A percentile compares a stretch with the other conserved stretches of the same genome.
phyloP scores from a whole-genome alignment of 2,113 vertebrate genomes.

The Phylloscopus trochilus region DNA sequence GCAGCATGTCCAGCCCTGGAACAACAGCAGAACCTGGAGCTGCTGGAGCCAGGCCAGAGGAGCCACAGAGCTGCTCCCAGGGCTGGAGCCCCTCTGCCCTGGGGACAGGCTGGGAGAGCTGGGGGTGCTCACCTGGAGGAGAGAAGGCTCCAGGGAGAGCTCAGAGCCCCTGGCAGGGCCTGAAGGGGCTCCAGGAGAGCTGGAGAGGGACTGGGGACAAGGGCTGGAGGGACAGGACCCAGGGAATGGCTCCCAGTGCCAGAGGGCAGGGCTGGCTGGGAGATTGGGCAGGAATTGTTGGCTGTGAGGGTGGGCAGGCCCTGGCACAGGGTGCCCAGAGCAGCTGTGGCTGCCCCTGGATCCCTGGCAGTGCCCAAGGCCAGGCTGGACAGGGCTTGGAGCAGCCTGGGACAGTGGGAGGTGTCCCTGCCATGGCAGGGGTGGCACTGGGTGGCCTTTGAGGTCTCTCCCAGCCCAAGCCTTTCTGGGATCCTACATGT shows the following conservation, averaged over 20 bases:
- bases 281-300: no score
- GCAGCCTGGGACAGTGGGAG: fast-evolving
- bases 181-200: no score
- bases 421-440: not conserved
- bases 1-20: not conserved
- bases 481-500: not conserved
- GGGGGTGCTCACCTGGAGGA: no score
- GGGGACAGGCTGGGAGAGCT: no score
- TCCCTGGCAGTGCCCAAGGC: not conserved
- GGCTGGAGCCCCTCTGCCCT: no score
- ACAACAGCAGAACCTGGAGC: not conserved
- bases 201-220: no score
- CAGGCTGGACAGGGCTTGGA: fast-evolving
- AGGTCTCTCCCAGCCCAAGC: not conserved
- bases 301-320: not conserved
- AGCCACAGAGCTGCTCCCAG: no score
- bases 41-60: not conserved
- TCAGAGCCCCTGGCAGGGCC: not conserved
- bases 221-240: no score
- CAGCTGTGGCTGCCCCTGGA: not conserved
- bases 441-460: fast-evolving
- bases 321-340: not conserved
- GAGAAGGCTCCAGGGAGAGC: not conserved
- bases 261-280: no score
- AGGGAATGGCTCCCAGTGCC: no score